phyloP scores from a whole-genome alignment of 2,113 vertebrate genomes.

The Budorcas taxicolor region DNA sequence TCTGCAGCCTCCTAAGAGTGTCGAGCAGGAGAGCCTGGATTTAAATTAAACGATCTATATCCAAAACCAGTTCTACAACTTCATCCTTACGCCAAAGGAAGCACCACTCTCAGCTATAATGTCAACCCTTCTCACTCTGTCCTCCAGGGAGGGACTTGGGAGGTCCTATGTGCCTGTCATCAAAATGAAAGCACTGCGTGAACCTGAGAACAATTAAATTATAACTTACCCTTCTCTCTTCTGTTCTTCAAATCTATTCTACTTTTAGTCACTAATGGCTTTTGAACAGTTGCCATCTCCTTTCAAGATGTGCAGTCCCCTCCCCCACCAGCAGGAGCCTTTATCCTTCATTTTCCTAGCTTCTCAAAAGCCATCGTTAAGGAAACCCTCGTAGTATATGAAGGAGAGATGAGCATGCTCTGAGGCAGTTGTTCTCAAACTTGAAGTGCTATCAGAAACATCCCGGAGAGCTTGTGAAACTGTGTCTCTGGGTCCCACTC shows the following conservation, averaged over 20 bases:
- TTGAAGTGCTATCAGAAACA: neutral
- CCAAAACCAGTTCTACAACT: neutral
- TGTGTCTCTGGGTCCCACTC: too few species aligned
- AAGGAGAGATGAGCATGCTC: neutral
- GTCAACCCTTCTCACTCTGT: neutral
- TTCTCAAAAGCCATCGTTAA: neutral
- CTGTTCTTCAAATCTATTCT: neutral
- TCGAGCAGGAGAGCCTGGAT: neutral
- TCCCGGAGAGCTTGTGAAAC: neutral
- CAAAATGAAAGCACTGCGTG: neutral
- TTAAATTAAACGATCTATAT: slow-evolving; percentile 16
- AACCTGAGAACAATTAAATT: neutral
- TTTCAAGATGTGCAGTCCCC: neutral
- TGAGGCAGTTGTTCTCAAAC: neutral
- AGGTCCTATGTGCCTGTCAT: neutral
- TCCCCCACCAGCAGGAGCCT: neutral
- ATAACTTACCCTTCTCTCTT: neutral
- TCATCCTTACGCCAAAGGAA: neutral
- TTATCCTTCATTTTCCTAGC: neutral
- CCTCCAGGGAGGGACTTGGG: neutral
- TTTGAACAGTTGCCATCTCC: neutral
- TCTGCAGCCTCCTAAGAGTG: neutral
- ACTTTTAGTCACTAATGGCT: neutral
- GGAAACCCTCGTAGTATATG: rapidly evolving
- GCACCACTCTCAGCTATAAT: neutral